phyloP scores from a whole-genome alignment of 23 tunicate species.

The Halocynthia aurantium region DNA sequence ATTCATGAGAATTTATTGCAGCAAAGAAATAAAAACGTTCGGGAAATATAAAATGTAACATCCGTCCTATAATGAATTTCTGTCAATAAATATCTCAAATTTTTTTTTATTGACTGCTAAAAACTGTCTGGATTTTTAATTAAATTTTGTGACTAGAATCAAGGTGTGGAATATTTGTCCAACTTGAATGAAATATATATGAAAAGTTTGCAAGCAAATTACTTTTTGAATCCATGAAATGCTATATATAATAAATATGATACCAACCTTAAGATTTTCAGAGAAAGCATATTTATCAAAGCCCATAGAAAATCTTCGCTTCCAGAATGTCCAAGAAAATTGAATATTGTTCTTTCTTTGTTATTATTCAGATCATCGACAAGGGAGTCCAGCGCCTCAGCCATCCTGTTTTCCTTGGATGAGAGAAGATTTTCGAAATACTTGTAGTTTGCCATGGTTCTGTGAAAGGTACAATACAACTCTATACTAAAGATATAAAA shows the following conservation, averaged over 20 bases:
- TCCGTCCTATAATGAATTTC: too few relatives aligned
- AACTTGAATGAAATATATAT: background rate
- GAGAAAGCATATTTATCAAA: slow-evolving; percentile 49
- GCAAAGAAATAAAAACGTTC: too few relatives aligned
- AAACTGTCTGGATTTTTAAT: background rate
- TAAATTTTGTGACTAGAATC: background rate
- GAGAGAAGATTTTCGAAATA: slow-evolving; percentile 63
- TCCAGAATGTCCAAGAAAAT: slow-evolving; percentile 48
- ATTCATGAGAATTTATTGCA: too few relatives aligned
- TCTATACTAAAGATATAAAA: too few relatives aligned
- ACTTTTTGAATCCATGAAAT: background rate
- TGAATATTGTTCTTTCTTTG: slow-evolving; percentile 65
- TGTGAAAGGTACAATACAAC: too few relatives aligned
- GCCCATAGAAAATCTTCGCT: slow-evolving; percentile 88
- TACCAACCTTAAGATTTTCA: slow-evolving; percentile 39
- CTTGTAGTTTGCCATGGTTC: too few relatives aligned
- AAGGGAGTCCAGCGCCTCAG: slow-evolving; percentile 43
- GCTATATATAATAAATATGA: background rate
- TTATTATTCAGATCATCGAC: slow-evolving; percentile 61
- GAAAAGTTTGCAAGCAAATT: background rate
- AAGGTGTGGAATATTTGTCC: background rate
- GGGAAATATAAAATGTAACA: too few relatives aligned
- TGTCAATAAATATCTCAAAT: too few relatives aligned
- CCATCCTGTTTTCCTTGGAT: slow-evolving; percentile 13
- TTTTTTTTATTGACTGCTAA: too few relatives aligned